Percentiles rank a stretch among this genome's conserved stretches.
These are phyloP conservation scores for Opisthocomus hoazin DNA, from an alignment of 2,113 vertebrate genomes.

Conservation along the genomic window DNA sequence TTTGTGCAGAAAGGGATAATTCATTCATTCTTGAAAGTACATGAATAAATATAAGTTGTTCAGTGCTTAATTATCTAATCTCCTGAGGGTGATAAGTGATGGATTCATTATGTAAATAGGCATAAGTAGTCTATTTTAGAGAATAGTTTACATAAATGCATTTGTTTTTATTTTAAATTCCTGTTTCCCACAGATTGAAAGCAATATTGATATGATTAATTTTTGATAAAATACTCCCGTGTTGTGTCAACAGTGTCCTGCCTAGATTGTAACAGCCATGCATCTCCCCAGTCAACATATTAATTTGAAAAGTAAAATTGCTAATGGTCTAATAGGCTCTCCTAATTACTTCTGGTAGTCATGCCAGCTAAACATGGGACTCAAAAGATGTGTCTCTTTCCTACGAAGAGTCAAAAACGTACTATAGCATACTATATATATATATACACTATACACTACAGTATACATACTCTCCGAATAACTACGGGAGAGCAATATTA, in stretches of 20 bases:
- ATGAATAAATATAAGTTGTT: constrained; percentile 62
- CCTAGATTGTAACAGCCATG: background rate
- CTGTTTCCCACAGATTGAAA: constrained; percentile 28
- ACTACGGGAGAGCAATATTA: background rate
- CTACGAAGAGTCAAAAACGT: background rate
- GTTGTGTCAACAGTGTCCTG: background rate
- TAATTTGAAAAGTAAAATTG: background rate
- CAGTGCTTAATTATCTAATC: constrained; percentile 64
- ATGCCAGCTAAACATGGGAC: background rate
- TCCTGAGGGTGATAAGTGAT: constrained; percentile 49
- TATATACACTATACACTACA: background rate
- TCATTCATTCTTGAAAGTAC: background rate
- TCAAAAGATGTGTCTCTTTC: background rate
- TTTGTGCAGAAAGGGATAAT: background rate
- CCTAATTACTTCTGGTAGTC: background rate
- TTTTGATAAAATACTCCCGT: constrained; percentile 5
- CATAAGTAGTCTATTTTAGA: constrained; percentile 52
- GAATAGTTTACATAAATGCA: constrained; percentile 42
- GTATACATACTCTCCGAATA: background rate
- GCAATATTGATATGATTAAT: background rate
- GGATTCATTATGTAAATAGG: constrained; percentile 62
- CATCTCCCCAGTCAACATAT: background rate
- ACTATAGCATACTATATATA: background rate
- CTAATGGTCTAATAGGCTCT: background rate
- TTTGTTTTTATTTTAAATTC: constrained; percentile 58